A percentile compares a stretch with the other conserved stretches of the same genome.
Conservation (phyloP, 2,113 vertebrate species). For the Prolemur simus region DNA sequence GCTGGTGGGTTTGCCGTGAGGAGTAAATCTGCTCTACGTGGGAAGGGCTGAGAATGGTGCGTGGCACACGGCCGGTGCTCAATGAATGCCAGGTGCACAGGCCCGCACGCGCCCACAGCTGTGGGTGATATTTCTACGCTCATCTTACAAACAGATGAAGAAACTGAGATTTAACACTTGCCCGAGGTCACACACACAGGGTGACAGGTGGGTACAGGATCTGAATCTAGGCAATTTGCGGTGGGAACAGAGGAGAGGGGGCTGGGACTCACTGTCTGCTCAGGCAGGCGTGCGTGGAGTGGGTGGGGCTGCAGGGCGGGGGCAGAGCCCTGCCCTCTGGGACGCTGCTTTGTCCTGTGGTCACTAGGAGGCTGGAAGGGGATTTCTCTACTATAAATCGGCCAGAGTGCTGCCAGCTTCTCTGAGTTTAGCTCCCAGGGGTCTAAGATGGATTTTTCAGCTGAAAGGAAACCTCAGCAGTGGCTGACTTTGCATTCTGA, state of each 20-base stretch:
- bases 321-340: neutral
- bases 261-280: accelerated
- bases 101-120: neutral
- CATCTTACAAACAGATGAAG: too few species aligned
- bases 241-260: accelerated
- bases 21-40: neutral
- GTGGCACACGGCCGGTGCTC: neutral
- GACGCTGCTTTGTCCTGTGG: accelerated
- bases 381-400: too few species aligned
- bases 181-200: neutral
- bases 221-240: neutral
- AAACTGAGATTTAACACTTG: neutral
- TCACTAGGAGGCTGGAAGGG: neutral
- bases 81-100: accelerated
- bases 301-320: neutral
- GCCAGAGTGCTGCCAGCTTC: neutral
- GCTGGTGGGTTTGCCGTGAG: neutral
- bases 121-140: neutral
- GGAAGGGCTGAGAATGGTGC: neutral
- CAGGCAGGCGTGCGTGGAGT: neutral
- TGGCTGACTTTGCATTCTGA: neutral
- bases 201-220: neutral
- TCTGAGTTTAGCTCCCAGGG: neutral
- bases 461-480: neutral
- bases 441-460: neutral